Evolutionary conservation across 1,140 invertebrate genomes (phyloP).

Genomic region (Reticulitermes speratus): DNA sequence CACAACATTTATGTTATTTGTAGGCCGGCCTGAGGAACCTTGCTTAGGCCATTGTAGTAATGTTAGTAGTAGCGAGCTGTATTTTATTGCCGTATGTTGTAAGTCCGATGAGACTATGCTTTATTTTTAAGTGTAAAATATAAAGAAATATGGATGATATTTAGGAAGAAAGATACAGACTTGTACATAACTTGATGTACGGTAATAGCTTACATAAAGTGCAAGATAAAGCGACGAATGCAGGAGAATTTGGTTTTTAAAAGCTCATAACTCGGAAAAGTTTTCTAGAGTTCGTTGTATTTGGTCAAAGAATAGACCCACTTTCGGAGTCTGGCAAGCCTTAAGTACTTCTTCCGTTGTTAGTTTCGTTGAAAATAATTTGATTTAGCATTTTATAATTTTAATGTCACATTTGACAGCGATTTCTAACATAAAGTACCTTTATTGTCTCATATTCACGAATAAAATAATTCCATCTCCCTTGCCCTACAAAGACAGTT

Average conservation of each 20-base stretch:
- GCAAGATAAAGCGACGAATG: not conserved
- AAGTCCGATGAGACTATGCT: not conserved
- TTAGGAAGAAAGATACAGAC: not conserved
- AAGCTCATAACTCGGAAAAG: not conserved
- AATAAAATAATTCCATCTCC: too few relatives aligned
- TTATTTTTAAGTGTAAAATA: constrained; percentile 1
- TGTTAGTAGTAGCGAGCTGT: not conserved
- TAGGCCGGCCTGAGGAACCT: not conserved
- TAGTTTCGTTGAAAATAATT: not conserved
- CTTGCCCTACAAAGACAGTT: too few relatives aligned
- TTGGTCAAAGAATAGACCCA: not conserved
- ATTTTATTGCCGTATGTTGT: constrained; percentile 12
- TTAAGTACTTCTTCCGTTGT: not conserved
- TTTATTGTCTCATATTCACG: too few relatives aligned
- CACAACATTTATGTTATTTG: not conserved
- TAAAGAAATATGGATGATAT: not conserved
- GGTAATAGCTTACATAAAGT: not conserved
- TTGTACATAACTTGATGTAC: not conserved
- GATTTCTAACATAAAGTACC: too few relatives aligned
- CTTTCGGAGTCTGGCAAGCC: not conserved
- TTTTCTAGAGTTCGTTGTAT: not conserved
- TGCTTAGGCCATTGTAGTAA: not conserved
- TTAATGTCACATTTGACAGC: too few relatives aligned
- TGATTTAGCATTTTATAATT: too few relatives aligned
- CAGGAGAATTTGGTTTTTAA: not conserved